Base-by-base conservation (phyloP, 1,140 invertebrate species). In the Dendroctonus ponderosae region DNA sequence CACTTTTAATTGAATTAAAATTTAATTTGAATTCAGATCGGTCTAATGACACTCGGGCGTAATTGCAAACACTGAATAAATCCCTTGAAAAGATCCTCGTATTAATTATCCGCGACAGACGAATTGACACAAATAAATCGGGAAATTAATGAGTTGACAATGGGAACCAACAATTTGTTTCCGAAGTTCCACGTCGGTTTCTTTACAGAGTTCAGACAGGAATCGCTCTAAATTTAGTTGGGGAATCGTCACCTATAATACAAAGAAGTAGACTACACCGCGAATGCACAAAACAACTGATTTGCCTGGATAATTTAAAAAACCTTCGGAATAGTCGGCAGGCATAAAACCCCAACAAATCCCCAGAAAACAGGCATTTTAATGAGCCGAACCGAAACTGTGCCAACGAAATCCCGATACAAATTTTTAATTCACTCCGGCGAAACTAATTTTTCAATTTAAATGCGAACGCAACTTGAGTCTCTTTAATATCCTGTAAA, bases 391-490 rank as follows among this genome's bases (percentile, higher is more conserved):
- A 26, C 26, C 26, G 3, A 26, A 26, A 26, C 26, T 26, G 26
- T 26, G 26, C 26, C 26, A 26, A 26, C 26, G 26, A 26, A 26
- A 26, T 26, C 43, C 43, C 43, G 8, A 9, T 46, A 46, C 43
- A 46, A 46, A 46, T 46, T 46, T 56, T 41, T 41, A 56, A 48
- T 51, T 38, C 51, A 57, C 46, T 57, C 7, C 50, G 37, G 52
- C 42, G 42, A 65, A 56, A 65, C 52, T 57, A 57, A 65, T 65
- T 65, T 56, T 65, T 52, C 53, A 56, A 57, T 56, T 65, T 65
- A 57, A 65, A 65, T 65, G 62, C 52, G 48, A 50, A 48, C 62
- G 51, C 14, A 37, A 48, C 26, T 58, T 44, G 50, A 50, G 50
- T 50, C 12, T 9, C 40, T 62, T 52, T 62, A 62, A 62, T 62